Evolutionary conservation across 2,113 vertebrate species (phyloP), one percentile per base, ranked within the genome.

Genomic region (Megaptera novaeangliae): DNA sequence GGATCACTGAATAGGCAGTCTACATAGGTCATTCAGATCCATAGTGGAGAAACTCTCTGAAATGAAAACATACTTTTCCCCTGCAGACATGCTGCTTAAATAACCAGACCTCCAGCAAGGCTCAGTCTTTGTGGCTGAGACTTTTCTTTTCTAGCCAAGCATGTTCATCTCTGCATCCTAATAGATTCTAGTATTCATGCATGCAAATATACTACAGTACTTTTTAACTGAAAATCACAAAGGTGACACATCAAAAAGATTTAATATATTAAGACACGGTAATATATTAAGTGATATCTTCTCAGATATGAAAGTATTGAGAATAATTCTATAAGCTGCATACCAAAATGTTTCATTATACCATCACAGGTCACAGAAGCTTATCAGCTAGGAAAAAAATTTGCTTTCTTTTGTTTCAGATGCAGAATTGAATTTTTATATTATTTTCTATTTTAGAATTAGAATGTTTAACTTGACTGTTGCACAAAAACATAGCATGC

Each of bases 361-460:
- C 15, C 29, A 63, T 59, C 55, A 46, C 4, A 18, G 34, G 83
- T 85, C 46, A 83, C 34, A 89, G 71, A 88, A 96, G 88, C n/a
- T 64, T 87, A n/a, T 12, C 39, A 77, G 29, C n/a, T 41, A 49
- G 91, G 59, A 13, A 44, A 86, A 93, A 88, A 61, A 64, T 29
- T 49, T 46, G 21, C 34, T 96, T 69, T 74, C 17, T 77, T 83
- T 96, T 82, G 21, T 92, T 92, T 92, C 44, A 77, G 41, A 83
- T 68, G n/a, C 31, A 46, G 52, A 74, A 20, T 39, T 92, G 71
- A 96, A 87, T 75, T 87, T 94, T 84, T 80, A 66, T 52, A 78
- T 87, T 63, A 80, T 87, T 94, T 98, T 83, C 52, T 63, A 78
- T 80, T 92, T 91, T 64, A 96, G 63, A 90, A 86, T 46, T 82